A percentile compares a stretch with the other conserved stretches of the same genome.
Conservation (phyloP, 2,888 invertebrate species). For the Torymus texanus region DNA sequence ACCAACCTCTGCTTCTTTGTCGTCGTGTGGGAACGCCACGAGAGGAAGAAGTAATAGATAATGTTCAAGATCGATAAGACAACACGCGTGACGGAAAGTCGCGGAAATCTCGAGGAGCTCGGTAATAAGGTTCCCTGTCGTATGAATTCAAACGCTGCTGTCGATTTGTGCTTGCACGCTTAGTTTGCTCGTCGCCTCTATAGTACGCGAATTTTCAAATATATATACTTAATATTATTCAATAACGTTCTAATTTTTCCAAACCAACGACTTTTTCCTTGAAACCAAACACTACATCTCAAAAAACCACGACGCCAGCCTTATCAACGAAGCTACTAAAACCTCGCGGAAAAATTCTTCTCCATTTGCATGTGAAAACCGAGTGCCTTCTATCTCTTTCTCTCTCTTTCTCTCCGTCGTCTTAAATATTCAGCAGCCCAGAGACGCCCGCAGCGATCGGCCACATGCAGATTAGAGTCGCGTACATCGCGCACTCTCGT, state of each 20-base stretch:
- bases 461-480: constrained; percentile 71
- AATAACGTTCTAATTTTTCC: too few relatives aligned
- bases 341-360: not conserved
- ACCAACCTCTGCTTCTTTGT: too few relatives aligned
- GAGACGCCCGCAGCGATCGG: constrained; percentile 57
- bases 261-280: too few relatives aligned
- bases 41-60: not conserved
- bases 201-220: too few relatives aligned
- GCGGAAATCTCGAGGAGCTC: not conserved
- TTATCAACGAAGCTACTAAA: constrained; percentile 1
- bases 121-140: constrained; percentile 2
- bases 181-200: too few relatives aligned
- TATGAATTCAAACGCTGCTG: too few relatives aligned
- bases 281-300: too few relatives aligned
- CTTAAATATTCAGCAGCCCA: constrained; percentile 74
- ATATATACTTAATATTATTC: too few relatives aligned
- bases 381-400: constrained; percentile 64
- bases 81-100: not conserved
- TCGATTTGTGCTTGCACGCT: too few relatives aligned
- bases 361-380: constrained; percentile 73
- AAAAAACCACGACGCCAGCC: not conserved
- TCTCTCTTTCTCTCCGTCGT: constrained; percentile 61
- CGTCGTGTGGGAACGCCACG: too few relatives aligned
- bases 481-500: not conserved
- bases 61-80: constrained; percentile 28